Evolutionary conservation across 2,888 invertebrate genomes (phyloP).

Genomic region (Arenicola marina): DNA sequence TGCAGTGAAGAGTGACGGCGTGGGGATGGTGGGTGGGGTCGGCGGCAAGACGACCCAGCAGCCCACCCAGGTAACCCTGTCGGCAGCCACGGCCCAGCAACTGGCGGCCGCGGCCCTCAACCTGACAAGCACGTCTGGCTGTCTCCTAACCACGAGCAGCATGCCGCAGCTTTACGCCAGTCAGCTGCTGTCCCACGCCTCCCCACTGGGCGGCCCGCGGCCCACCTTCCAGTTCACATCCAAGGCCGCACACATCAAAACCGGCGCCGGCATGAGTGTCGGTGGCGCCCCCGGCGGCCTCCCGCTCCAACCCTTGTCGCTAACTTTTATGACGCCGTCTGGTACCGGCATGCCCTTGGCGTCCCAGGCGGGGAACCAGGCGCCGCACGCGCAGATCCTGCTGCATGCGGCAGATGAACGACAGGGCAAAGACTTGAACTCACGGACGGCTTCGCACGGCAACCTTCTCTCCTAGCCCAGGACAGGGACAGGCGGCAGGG

Average conservation of each 20-base stretch:
- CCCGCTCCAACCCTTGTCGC: background rate
- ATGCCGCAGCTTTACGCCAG: constrained; percentile 1
- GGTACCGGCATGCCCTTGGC: too few species aligned
- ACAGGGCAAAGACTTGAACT: too few species aligned
- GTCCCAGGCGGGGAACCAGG: background rate
- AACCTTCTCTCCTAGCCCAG: too few species aligned
- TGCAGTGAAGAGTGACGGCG: too few species aligned
- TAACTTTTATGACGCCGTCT: background rate
- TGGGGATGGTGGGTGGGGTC: too few species aligned
- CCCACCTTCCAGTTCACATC: background rate
- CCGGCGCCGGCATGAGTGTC: background rate
- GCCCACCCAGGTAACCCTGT: background rate
- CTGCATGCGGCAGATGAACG: background rate
- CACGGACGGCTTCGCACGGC: too few species aligned
- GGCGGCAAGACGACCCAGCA: too few species aligned
- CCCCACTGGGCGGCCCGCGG: background rate
- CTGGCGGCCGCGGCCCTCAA: constrained; percentile 6
- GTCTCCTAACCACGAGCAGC: background rate
- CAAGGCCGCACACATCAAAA: background rate
- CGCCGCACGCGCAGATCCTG: background rate
- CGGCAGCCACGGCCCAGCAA: constrained; percentile 1
- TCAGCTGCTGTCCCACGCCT: background rate
- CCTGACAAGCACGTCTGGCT: background rate
- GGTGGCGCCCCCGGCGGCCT: background rate
- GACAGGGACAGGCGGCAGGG: too few species aligned